A percentile compares a stretch with the other conserved stretches of the same genome.
Evolutionary conservation across 2,113 vertebrate genomes (phyloP).

Genomic region (Oryzias javanicus): DNA sequence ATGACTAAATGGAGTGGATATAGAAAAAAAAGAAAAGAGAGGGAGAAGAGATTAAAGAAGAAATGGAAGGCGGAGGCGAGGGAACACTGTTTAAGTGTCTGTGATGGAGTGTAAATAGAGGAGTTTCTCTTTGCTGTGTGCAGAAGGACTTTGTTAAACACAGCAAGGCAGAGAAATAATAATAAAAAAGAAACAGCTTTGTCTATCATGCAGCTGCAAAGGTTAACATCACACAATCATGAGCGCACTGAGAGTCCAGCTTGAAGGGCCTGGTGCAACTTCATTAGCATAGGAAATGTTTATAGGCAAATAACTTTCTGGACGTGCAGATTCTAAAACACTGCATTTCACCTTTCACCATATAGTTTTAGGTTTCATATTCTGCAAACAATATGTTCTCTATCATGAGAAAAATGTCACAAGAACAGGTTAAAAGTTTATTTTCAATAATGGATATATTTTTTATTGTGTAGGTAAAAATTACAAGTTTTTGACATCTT

Average conservation of each 20-base stretch:
- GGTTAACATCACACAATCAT: slow-evolving; percentile 32
- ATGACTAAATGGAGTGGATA: slow-evolving; percentile 74
- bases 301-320: slow-evolving; percentile 1
- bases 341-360: no score
- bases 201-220: slow-evolving; percentile 38
- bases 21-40: slow-evolving; percentile 64
- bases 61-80: slow-evolving; percentile 58
- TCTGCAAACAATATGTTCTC: no score
- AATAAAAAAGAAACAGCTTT: slow-evolving; percentile 30
- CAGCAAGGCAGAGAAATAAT: slow-evolving; percentile 29
- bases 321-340: no score
- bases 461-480: no score
- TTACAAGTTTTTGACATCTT: no score
- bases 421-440: no score
- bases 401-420: no score
- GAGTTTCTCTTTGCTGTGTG: slow-evolving; percentile 56
- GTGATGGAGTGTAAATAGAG: slow-evolving; percentile 74
- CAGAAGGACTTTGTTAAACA: slow-evolving; percentile 62
- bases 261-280: slow-evolving; percentile 15
- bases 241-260: slow-evolving; percentile 6
- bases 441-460: no score
- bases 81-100: slow-evolving; percentile 69
- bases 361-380: no score
- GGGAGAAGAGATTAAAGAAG: slow-evolving; percentile 68
- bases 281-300: slow-evolving; percentile 17